Conservation (phyloP, 2,113 vertebrate genomes). For the Rhabdomys dilectus region DNA sequence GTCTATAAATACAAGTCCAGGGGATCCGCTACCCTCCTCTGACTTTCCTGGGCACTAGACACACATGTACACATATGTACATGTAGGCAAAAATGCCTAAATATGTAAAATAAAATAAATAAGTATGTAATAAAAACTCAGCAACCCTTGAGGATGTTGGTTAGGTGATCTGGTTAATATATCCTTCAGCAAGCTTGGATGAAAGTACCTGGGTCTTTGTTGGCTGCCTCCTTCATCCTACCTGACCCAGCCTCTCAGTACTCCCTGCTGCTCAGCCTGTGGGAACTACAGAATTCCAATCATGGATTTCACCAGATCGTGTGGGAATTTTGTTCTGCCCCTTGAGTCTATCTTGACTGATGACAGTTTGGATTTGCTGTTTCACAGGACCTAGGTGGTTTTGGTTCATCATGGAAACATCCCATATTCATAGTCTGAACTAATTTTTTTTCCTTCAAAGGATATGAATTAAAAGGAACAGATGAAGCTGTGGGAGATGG, state of each 20-base stretch:
- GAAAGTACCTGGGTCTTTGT: background rate
- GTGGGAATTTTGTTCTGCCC: background rate
- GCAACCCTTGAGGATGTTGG: background rate
- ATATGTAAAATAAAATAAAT: background rate
- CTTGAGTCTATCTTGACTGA: background rate
- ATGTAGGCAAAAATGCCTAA: background rate
- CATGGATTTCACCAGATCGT: background rate
- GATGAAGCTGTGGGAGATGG: background rate
- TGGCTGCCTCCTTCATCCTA: background rate
- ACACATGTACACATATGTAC: background rate
- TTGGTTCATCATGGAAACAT: background rate
- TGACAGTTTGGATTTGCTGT: background rate
- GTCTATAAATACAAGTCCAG: background rate
- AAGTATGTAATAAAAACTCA: background rate
- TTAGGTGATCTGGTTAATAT: background rate
- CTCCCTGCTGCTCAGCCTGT: background rate
- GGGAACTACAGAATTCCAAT: background rate
- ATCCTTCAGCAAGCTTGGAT: background rate
- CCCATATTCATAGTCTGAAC: background rate
- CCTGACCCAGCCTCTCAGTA: background rate
- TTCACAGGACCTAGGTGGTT: background rate
- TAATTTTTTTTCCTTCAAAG: background rate
- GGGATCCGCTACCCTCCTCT: background rate
- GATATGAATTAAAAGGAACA: conserved; percentile 4
- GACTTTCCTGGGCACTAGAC: background rate